Conservation (phyloP, 2,888 invertebrate genomes). For the Drosophila yooni region DNA sequence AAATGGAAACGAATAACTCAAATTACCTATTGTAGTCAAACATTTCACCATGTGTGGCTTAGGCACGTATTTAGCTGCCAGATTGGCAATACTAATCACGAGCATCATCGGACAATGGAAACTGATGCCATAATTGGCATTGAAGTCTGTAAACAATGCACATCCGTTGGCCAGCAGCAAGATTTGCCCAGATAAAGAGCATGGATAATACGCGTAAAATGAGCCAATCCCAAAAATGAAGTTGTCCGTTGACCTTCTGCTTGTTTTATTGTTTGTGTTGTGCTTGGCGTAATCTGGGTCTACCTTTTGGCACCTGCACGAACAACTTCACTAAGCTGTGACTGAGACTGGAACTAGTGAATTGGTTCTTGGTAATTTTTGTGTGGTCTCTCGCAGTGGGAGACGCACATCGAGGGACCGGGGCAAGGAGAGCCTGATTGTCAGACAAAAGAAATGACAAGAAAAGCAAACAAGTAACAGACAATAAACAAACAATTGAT, state of each 20-base stretch:
- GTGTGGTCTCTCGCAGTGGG: conserved; percentile 56
- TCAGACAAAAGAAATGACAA: conserved; percentile 44
- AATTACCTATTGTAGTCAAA: conserved; percentile 46
- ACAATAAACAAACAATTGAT: conserved; percentile 76
- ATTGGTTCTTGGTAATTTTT: conserved; percentile 28
- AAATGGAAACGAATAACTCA: conserved; percentile 28
- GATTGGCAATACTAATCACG: conserved; percentile 38
- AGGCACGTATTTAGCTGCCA: conserved; percentile 12
- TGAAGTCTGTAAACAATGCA: conserved; percentile 41
- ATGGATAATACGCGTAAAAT: conserved; percentile 72
- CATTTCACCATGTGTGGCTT: conserved; percentile 21
- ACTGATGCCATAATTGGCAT: conserved; percentile 56
- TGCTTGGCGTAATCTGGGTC: conserved; percentile 24
- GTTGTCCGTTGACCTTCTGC: conserved; percentile 43
- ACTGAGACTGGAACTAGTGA: conserved; percentile 19
- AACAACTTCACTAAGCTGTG: conserved; percentile 26
- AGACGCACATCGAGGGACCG: not conserved
- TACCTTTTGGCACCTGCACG: conserved; percentile 56
- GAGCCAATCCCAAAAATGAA: conserved; percentile 67
- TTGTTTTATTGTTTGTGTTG: not conserved
- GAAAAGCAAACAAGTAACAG: conserved; percentile 71
- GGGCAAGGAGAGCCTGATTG: not conserved
- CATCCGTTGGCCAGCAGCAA: conserved; percentile 23
- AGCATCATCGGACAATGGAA: conserved; percentile 39
- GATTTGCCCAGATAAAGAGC: conserved; percentile 47